A percentile compares a stretch with the other conserved stretches of the same genome.
phyloP scores from a whole-genome alignment of 1,140 invertebrate species.

The Procambarus virginalis region DNA sequence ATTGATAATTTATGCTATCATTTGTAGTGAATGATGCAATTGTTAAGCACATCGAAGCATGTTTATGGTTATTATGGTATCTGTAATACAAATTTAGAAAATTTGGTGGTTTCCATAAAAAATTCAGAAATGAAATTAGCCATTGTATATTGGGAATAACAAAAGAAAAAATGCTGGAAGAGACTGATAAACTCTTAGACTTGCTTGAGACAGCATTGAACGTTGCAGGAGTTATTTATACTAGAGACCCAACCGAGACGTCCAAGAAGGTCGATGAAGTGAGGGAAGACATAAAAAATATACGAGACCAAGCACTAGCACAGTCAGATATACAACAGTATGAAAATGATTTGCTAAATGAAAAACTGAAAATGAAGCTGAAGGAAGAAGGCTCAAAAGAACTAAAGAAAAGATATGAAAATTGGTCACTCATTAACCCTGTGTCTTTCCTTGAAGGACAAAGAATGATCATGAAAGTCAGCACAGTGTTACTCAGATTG shows the following conservation, averaged over 20 bases:
- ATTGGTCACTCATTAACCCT: slow-evolving; percentile 17
- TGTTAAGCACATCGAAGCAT: no score
- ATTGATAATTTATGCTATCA: no score
- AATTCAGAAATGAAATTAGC: not conserved
- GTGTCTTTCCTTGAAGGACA: slow-evolving; percentile 19
- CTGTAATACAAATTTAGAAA: not conserved
- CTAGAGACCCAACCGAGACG: not conserved
- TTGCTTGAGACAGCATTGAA: not conserved
- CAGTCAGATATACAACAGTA: slow-evolving; percentile 11
- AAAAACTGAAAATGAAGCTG: not conserved
- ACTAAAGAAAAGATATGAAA: slow-evolving; percentile 8
- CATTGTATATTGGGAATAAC: slow-evolving; percentile 10
- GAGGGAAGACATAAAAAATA: not conserved
- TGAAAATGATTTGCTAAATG: not conserved
- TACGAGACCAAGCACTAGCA: slow-evolving; percentile 4
- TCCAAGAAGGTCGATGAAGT: not conserved
- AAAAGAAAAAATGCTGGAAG: not conserved
- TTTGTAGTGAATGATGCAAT: no score
- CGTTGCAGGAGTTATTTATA: slow-evolving; percentile 12
- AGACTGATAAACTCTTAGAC: not conserved
- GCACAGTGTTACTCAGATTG: slow-evolving; percentile 33
- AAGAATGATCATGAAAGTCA: not conserved
- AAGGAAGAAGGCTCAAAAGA: slow-evolving; percentile 14
- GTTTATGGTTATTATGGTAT: no score
- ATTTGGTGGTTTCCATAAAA: slow-evolving; percentile 10